A percentile compares a stretch with the other conserved stretches of the same genome.
phyloP scores from a whole-genome alignment of 1,140 invertebrate species.

The Palaemon carinicauda region DNA sequence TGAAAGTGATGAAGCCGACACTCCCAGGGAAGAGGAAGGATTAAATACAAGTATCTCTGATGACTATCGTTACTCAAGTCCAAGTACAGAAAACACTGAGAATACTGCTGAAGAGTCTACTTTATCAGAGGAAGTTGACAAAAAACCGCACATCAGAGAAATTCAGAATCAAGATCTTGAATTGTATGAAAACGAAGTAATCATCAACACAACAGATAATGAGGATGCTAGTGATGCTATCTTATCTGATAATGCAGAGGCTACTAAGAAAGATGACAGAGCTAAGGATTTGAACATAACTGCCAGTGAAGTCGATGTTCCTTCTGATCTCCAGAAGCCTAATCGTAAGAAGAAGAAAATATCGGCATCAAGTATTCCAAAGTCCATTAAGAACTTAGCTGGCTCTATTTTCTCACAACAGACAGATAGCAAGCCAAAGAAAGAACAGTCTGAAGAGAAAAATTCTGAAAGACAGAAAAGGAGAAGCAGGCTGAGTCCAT shows the following conservation, averaged over 20 bases:
- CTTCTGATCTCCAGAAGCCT: not conserved
- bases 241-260: no score
- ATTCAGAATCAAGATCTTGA: no score
- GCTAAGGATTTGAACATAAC: not conserved
- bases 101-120: no score
- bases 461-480: slow-evolving; percentile 21
- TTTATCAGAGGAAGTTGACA: no score
- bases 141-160: no score
- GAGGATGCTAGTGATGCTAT: no score
- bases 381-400: slow-evolving; percentile 45
- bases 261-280: no score
- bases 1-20: not conserved
- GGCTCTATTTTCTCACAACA: slow-evolving; percentile 37
- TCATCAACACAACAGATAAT: no score
- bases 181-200: no score
- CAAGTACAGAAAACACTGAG: no score
- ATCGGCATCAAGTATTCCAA: slow-evolving; percentile 14
- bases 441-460: not conserved
- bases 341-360: slow-evolving; percentile 39
- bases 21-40: not conserved
- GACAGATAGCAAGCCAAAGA: not conserved
- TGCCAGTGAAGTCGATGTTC: not conserved
- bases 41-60: not conserved
- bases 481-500: slow-evolving; percentile 29
- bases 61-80: no score